Evolutionary conservation across 2,888 invertebrate species (phyloP), one percentile per base, ranked within the genome.

Genomic region (Thereva nobilitata): DNA sequence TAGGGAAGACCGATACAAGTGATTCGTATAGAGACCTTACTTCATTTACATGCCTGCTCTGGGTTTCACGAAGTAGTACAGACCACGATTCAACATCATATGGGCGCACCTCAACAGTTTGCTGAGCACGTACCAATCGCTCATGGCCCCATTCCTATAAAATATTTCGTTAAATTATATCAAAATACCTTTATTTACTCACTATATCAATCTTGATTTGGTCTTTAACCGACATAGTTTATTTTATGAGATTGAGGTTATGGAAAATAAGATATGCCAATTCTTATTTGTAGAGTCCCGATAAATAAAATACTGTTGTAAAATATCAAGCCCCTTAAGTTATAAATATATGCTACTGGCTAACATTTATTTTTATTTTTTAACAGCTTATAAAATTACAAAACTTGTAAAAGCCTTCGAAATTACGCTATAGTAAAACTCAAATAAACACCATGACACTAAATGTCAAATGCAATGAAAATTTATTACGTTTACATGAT

Each of bases 81-180:
- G 96, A 96, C 99, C 99, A 99, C 38, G 97, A 95, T 80, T 99
- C 99, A 41, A 97, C 88, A 80, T 99, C 98, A 77, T 95, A 97
- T 0, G 90, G 88, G 72, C 93, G 93, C 49, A 91, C 88, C 77
- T 95, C 92, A 0, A 97, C 89, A 2, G 92, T 89, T 72, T 91
- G 87, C 76, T 93, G 93, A 4, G 93, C 93, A 40, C 92, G 84
- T 72, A 88, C 88, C 47, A 94, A 80, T 69, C 93, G 88, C 75
- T 94, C 93, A 78, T 92, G 92, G 6, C 92, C 92, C 93, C 93
- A 93, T 79, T 93, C 92, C 93, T 93, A 42, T 2, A 55, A 35
- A 44, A 45, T 35, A 12, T 41, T 5, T 64, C 9, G 54, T 12
- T 34, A 38, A 6, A 6, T 54, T 9, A 1, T 12, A 10, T n/a